Base-by-base conservation (phyloP, 1,140 invertebrate genomes). In the Macrobrachium nipponense region DNA sequence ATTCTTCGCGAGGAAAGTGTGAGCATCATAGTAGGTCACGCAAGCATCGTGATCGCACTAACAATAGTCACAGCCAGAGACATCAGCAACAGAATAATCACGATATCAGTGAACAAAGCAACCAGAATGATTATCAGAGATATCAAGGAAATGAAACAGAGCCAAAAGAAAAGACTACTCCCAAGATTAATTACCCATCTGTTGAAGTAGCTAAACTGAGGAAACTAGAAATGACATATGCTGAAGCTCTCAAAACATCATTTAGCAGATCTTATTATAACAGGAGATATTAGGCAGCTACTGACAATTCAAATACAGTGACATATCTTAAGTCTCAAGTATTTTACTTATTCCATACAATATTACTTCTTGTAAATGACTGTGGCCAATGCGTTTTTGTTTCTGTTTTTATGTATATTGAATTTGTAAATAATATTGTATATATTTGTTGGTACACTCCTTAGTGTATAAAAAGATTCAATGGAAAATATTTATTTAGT, bases 211-310 rank as follows among this genome's bases (percentile, higher is more conserved):
- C 96, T 87, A 95, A 95, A 89, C 91, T 97, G 68, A 95, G 95
- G 90, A 94, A 94, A 88, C 91, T 97, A 44, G 96, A 97, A 88
- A 93, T 95, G 90, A 95, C 95, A 6, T 97, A 97, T 90, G 96
- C 96, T 0, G 95, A 97, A 90, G 96, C 94, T 6, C 91, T 97
- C 51, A 89, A 88, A 76, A 76, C 81, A 43, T 86, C 86, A 11
- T 75, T 87, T 36, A 79, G 68, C 17, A 82, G 88, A 78, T 79
- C 88, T n/a, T 51, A 64, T 43, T 87, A 87, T 66, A 73, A 81
- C 68, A 60, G 77, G 20, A 78, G 85, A 60, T 83, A 82, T 60
- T 86, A 51, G 51, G 51, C 51, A 51, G 51, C n/a, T 76, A 70
- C 66, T 70, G 66, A 70, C 15, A n/a, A 66, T 17, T 12, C 14